Evolutionary conservation across 2,888 invertebrate genomes (phyloP), one percentile per base, ranked within the genome.

Genomic region (Tridacna gigas): DNA sequence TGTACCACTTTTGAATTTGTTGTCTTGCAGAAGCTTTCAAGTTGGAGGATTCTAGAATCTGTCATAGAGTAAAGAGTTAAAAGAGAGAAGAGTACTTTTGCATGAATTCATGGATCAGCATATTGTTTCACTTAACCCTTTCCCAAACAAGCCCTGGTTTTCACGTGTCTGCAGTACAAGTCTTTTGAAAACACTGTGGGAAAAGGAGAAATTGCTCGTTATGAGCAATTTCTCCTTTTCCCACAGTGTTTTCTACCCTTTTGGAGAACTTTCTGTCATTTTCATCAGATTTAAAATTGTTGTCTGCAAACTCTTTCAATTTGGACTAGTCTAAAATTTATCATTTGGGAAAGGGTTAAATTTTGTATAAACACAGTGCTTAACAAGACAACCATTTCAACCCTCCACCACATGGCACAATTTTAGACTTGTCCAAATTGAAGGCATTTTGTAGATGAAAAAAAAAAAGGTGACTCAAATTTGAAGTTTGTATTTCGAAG

Each of bases 181-280:
- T 2, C n/a, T 63, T 63, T 25, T n/a, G 37, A 37, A 26, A 5
- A 26, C 67, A 67, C 12, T 20, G 28, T 67, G 28, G 18, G 13
- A 67, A 37, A 67, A 37, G 67, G 28, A 67, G 45, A 67, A 67
- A 67, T 28, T 67, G 67, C 67, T 28, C 1, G 37, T 18, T 2
- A 37, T 37, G 12, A 28, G 67, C 9, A 28, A 5, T 67, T 67
- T 67, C 45, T 67, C 28, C 45, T 37, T 67, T 67, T 67, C 18
- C 45, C 45, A 63, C 63, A 63, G 7, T 37, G 37, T 37, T 37
- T 37, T 37, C 2, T 37, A 37, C 7, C 37, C 37, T 37, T 2
- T 37, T 4, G n/a, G 18, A 56, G 9, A n/a, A 56, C 1, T 1
- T 56, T 56, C 2, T 3, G 9, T 9, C 18, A 20, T n/a, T 56